Evolutionary conservation across 2,113 vertebrate species (phyloP).

Genomic region (Perccottus glenii): DNA sequence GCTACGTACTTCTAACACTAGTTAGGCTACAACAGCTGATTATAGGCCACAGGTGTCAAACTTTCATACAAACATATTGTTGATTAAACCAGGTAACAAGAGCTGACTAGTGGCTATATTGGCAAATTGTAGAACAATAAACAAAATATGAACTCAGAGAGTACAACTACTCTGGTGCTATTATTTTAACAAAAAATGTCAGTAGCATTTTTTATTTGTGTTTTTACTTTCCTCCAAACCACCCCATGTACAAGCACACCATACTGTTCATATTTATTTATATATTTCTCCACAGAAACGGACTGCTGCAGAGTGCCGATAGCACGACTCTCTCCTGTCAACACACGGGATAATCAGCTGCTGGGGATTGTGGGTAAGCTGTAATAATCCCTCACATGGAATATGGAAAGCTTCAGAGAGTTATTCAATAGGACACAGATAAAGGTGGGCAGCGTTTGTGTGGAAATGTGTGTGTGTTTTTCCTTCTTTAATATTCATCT

Average conservation of each 20-base stretch:
- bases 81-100: too few relatives aligned
- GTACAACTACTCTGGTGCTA: neutral
- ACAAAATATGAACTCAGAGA: too few relatives aligned
- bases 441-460: constrained; percentile 54
- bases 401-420: constrained; percentile 79
- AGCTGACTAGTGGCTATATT: too few relatives aligned
- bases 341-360: constrained; percentile 78
- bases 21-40: too few relatives aligned
- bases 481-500: constrained; percentile 63
- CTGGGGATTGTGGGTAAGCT: constrained; percentile 80
- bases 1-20: too few relatives aligned
- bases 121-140: too few relatives aligned
- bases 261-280: neutral
- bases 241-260: constrained; percentile 29
- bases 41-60: too few relatives aligned
- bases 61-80: too few relatives aligned
- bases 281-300: constrained; percentile 26
- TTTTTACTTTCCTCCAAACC: neutral
- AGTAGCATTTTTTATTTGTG: neutral
- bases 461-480: constrained; percentile 23
- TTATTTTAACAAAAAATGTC: neutral
- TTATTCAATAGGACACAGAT: constrained; percentile 80
- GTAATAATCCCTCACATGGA: constrained; percentile 78
- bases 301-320: constrained; percentile 72
- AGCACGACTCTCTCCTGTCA: constrained; percentile 77